Conservation (phyloP, 2,888 invertebrate species). For the Axea sp. region DNA sequence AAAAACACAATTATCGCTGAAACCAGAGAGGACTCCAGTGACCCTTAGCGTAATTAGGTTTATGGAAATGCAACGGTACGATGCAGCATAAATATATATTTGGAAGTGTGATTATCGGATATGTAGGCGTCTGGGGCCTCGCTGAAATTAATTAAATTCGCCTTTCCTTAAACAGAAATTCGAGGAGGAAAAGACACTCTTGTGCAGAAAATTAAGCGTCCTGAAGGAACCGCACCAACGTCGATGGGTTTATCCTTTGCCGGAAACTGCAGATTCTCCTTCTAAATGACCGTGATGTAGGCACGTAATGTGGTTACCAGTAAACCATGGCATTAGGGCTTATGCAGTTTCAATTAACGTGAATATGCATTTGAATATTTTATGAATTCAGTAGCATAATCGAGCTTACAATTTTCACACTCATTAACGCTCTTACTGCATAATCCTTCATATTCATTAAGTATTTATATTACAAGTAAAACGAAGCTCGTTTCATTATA, state of each 20-base stretch:
- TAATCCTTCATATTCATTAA: slow-evolving; percentile 23
- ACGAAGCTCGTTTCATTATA: slow-evolving; percentile 4
- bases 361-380: slow-evolving; percentile 53
- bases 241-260: slow-evolving; percentile 56
- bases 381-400: slow-evolving; percentile 48
- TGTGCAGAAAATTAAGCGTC: slow-evolving; percentile 55
- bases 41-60: neutral
- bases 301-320: slow-evolving; percentile 54
- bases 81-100: slow-evolving; percentile 6
- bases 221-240: slow-evolving; percentile 41
- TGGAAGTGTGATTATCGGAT: slow-evolving; percentile 11
- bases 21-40: too few relatives aligned
- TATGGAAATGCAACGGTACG: neutral
- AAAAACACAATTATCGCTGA: too few relatives aligned
- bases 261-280: slow-evolving; percentile 44
- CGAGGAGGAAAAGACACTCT: slow-evolving; percentile 45
- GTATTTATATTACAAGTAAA: slow-evolving; percentile 31
- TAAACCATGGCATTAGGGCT: slow-evolving; percentile 54
- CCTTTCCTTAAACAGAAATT: slow-evolving; percentile 44
- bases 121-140: slow-evolving; percentile 18
- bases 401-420: slow-evolving; percentile 44
- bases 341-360: slow-evolving; percentile 56
- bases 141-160: slow-evolving; percentile 49
- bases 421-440: slow-evolving; percentile 32
- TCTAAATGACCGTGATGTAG: slow-evolving; percentile 55